Evolutionary conservation across 2,888 invertebrate species (phyloP), one percentile per base, ranked within the genome.

Genomic region (Nebria salina): DNA sequence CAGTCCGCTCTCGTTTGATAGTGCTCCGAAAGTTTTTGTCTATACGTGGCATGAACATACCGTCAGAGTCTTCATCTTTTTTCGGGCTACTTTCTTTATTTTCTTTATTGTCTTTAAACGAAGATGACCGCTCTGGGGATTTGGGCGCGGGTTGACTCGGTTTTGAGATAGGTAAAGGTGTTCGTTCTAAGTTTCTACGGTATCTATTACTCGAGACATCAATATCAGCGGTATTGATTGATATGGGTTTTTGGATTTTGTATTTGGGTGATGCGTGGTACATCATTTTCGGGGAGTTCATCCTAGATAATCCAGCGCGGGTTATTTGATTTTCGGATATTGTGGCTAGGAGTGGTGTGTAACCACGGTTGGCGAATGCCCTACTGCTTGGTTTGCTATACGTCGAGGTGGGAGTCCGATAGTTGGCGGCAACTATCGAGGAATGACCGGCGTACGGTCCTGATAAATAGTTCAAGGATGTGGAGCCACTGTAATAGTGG

Each of bases 221-320:
- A 84, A 96, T 96, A 86, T 96, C 95, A 43, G 95, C 95, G 2
- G 96, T 96, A 87, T 96, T 95, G 83, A 96, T 95, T 84, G 93
- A 92, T 75, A 94, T 93, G 1, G 95, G 95, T 77, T 94, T 79
- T 41, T 75, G 80, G 41, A 70, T 75, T 65, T 88, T 88, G 83
- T 90, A 90, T 83, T 89, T 89, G 42, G 89, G 86, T 87, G 86
- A 87, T 85, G 84, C 89, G 84, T 87, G 92, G 84, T 85, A 89
- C 84, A 87, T 90, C 87, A 91, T 89, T 88, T 89, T 91, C 83
- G 88, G 92, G 75, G 90, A 92, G 85, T 87, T 91, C 66, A 91
- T 89, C 74, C 91, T 87, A 64, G 90, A 88, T 26, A 91, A 84
- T 0, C 89, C 87, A 73, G 90, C 89, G 13, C 89, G 85, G 86